A percentile compares a stretch with the other conserved stretches of the same genome.
phyloP scores from a whole-genome alignment of 2,113 vertebrate genomes.

The Halichoeres trimaculatus region DNA sequence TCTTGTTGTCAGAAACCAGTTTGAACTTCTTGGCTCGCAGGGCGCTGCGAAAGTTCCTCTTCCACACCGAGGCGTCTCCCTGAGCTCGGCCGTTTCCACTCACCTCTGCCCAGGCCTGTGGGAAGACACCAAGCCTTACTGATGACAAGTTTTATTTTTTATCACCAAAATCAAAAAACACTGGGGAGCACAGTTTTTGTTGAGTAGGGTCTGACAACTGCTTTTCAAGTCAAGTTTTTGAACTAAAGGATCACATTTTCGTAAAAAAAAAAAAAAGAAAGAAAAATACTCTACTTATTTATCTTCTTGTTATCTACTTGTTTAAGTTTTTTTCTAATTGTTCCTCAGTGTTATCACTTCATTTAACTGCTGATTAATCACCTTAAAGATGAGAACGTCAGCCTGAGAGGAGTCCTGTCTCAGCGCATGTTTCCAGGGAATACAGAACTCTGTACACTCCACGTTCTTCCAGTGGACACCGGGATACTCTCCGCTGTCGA shows the following conservation, averaged over 20 bases:
- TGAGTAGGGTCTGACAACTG: no score
- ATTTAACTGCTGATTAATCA: conserved; percentile 28
- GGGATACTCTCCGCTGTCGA: conserved; percentile 80
- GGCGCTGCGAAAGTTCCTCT: conserved; percentile 91
- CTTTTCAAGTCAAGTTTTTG: no score
- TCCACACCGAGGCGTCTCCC: conserved; percentile 86
- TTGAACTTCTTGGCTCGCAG: conserved; percentile 85
- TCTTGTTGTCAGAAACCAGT: conserved; percentile 80
- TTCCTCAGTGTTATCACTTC: no score
- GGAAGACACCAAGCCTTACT: background rate
- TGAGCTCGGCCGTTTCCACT: conserved; percentile 74
- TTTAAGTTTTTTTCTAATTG: no score
- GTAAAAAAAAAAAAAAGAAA: no score
- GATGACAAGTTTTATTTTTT: no score
- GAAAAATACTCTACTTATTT: no score
- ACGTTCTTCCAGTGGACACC: conserved; percentile 85
- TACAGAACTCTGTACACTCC: conserved; percentile 80
- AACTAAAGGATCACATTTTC: no score
- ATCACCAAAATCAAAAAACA: no score
- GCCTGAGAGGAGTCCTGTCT: conserved; percentile 83
- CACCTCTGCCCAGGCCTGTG: conserved; percentile 87
- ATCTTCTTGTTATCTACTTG: no score
- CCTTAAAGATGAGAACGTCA: conserved; percentile 88
- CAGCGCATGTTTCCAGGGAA: conserved; percentile 91
- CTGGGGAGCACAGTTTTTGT: no score